Evolutionary conservation across 1,140 invertebrate species (phyloP), one percentile per base, ranked within the genome.

Genomic region (Drosophila punjabiensis): DNA sequence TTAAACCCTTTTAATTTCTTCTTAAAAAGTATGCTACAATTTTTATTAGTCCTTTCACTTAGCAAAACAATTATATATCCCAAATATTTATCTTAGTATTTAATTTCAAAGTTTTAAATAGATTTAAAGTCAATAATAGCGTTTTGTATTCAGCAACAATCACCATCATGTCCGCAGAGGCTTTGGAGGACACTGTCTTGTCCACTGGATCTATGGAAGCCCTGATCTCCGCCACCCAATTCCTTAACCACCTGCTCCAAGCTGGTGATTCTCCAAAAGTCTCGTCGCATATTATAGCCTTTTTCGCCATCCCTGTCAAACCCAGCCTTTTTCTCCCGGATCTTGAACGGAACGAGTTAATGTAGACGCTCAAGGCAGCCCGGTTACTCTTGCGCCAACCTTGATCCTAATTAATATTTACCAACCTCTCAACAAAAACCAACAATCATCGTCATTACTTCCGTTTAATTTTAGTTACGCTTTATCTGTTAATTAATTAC

Each of bases 271-370:
- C 87, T 92, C 10, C 76, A 95, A 24, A 99, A 94, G 93, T 99
- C 97, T 80, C 98, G 95, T 94, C 98, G 98, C 99, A 99, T 99
- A 3, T 98, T 98, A 94, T 99, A 99, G 4, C 99, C 99, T 95
- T 99, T 99, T 94, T 99, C 99, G 4, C 99, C 99, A 94, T 99
- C 99, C 4, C 11, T 16, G 33, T 4, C 24, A 24, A 14, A 35
- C n/a, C 99, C 99, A 0, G 98, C 98, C 93, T 99, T 98, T 67
- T 99, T 97, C 94, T 99, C 98, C 18, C 97, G 97, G 13, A 99
- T 98, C 93, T 98, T 98, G 93, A 99, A 99, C 87, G 98, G 97
- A 3, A 99, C 43, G 98, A 99, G 92, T 99, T 98, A 60, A 98
- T 98, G 92, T 99, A 99, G 0, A 99, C 95, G 94, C 99, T 99